Evolutionary conservation across 2,113 vertebrate species (phyloP).

Genomic region (Anguilla japonica): DNA sequence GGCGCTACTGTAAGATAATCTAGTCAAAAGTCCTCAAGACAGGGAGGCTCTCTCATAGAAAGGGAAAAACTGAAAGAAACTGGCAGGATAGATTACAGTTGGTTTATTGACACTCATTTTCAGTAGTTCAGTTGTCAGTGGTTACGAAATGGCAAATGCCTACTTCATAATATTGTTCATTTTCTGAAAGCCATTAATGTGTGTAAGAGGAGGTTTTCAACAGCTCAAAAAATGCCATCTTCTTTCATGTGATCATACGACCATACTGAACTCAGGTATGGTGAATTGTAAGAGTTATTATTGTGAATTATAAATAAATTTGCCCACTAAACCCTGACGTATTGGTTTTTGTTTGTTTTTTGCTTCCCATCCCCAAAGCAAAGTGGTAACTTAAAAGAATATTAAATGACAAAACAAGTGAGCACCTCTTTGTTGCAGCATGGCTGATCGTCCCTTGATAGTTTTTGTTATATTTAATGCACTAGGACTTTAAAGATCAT

Average conservation of each 20-base stretch:
- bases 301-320: no score
- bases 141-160: not conserved
- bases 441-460: not conserved
- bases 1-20: not conserved
- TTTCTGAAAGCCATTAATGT: not conserved
- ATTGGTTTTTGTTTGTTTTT: no score
- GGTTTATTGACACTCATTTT: not conserved
- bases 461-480: not conserved
- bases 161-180: not conserved
- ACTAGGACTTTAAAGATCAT: not conserved
- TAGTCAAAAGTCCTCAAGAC: not conserved
- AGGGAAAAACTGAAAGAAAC: constrained; percentile 1
- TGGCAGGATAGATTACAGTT: not conserved
- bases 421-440: not conserved
- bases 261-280: no score
- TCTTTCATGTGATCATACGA: no score
- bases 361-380: no score
- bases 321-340: no score
- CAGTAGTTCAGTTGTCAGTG: not conserved
- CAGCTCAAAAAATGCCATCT: no score
- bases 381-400: no score
- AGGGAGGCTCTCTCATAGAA: constrained; percentile 7
- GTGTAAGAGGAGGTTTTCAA: no score
- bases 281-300: no score
- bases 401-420: no score